These are phyloP conservation scores for Halichoerus grypus DNA, from an alignment of 2,113 vertebrate species.

Conservation along the genomic window DNA sequence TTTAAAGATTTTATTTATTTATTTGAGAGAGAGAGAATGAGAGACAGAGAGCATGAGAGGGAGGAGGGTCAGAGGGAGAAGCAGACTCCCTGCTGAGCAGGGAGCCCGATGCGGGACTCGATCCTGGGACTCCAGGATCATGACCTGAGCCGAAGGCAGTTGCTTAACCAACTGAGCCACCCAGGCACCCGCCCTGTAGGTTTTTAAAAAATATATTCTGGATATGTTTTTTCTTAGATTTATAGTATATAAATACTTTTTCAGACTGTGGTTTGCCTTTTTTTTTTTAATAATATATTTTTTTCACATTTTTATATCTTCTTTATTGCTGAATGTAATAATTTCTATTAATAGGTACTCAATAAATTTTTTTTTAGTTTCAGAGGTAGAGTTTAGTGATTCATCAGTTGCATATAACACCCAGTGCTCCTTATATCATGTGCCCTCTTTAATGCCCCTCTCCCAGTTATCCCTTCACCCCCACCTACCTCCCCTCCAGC, in stretches of 20 bases:
- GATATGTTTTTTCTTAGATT: background rate
- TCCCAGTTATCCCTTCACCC: background rate
- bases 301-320: background rate
- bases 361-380: background rate
- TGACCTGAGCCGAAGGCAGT: too few relatives aligned
- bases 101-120: too few relatives aligned
- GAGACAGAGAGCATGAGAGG: too few relatives aligned
- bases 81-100: too few relatives aligned
- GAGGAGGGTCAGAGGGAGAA: too few relatives aligned
- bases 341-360: background rate
- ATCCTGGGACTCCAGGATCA: too few relatives aligned
- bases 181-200: background rate
- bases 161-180: too few relatives aligned
- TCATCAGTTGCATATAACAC: background rate
- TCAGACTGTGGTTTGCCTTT: conserved; percentile 6
- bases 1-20: too few relatives aligned
- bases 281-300: background rate
- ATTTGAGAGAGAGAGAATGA: too few relatives aligned
- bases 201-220: background rate
- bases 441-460: too few relatives aligned
- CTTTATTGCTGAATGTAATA: background rate
- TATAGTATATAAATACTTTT: conserved; percentile 47
- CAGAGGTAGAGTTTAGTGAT: background rate
- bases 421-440: background rate
- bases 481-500: background rate